phyloP scores from a whole-genome alignment of 2,888 invertebrate genomes.

The Frankliniella intonsa region DNA sequence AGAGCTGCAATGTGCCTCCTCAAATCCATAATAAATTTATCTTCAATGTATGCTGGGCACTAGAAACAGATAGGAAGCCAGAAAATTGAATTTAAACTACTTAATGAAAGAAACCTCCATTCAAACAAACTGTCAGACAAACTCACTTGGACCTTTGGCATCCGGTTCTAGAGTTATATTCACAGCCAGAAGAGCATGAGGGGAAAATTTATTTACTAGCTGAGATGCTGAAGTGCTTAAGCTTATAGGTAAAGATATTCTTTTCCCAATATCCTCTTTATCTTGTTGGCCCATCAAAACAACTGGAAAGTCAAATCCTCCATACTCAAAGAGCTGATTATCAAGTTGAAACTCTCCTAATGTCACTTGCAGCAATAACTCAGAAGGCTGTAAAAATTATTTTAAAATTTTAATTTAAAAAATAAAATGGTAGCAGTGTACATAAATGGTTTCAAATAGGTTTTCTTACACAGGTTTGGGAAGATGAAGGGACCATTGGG shows the following conservation, averaged over 20 bases:
- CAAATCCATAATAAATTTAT: not conserved
- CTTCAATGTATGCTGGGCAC: not conserved
- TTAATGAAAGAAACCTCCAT: slow-evolving; percentile 31
- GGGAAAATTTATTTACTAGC: slow-evolving; percentile 37
- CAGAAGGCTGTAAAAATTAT: slow-evolving; percentile 35
- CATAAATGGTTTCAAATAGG: too few relatives aligned
- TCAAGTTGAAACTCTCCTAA: slow-evolving; percentile 72
- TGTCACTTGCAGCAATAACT: slow-evolving; percentile 46
- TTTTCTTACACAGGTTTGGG: slow-evolving; percentile 43
- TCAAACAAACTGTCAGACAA: not conserved
- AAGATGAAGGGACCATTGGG: slow-evolving; percentile 32
- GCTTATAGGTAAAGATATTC: slow-evolving; percentile 33
- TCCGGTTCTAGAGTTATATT: slow-evolving; percentile 46
- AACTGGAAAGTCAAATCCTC: slow-evolving; percentile 85
- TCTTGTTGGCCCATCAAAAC: slow-evolving; percentile 58
- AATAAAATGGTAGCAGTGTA: slow-evolving; percentile 4
- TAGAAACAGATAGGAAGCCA: not conserved
- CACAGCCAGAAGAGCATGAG: slow-evolving; percentile 45
- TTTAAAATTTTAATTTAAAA: slow-evolving; percentile 33
- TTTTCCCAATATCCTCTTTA: slow-evolving; percentile 42
- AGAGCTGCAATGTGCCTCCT: not conserved
- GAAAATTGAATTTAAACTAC: not conserved
- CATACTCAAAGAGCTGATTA: slow-evolving; percentile 71
- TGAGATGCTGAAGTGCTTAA: slow-evolving; percentile 13
- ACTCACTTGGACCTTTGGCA: slow-evolving; percentile 45